Conservation (phyloP, 2,113 vertebrate genomes). For the Ameiurus melas region DNA sequence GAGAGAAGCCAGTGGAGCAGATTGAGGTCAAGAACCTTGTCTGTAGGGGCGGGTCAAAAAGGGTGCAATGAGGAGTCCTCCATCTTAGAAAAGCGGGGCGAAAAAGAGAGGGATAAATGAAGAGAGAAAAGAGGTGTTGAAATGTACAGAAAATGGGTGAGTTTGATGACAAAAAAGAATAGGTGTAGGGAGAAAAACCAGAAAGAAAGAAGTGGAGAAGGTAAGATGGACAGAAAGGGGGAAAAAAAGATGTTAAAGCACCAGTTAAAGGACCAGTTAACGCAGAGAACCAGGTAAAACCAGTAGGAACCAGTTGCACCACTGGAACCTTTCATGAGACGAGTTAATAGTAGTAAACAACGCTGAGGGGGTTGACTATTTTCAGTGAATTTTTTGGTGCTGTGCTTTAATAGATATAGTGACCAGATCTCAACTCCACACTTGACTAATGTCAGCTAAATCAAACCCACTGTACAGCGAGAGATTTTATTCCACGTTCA, state of each 20-base stretch:
- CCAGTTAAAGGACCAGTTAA: background rate
- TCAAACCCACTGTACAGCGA: too few species aligned
- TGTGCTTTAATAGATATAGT: too few species aligned
- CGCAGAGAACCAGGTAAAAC: background rate
- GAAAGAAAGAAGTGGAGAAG: background rate
- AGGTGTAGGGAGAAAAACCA: background rate
- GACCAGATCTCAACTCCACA: too few species aligned
- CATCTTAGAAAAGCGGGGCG: background rate
- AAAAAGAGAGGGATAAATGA: background rate
- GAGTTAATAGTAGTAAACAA: background rate
- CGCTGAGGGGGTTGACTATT: too few species aligned
- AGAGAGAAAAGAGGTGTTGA: background rate
- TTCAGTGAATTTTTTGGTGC: too few species aligned
- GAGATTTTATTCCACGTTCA: background rate
- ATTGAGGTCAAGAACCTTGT: constrained; percentile 4
- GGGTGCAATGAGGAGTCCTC: background rate
- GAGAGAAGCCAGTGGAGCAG: background rate
- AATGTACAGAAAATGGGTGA: background rate
- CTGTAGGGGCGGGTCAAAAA: background rate
- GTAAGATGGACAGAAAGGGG: background rate
- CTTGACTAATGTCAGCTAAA: too few species aligned
- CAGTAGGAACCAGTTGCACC: background rate
- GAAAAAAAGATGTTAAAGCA: background rate
- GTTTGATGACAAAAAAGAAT: background rate
- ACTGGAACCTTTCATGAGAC: background rate